Percentiles rank a stretch among this genome's conserved stretches.
These are phyloP conservation scores for Girardia tigrina DNA, from an alignment of 2,888 invertebrate genomes.

Conservation along the genomic window DNA sequence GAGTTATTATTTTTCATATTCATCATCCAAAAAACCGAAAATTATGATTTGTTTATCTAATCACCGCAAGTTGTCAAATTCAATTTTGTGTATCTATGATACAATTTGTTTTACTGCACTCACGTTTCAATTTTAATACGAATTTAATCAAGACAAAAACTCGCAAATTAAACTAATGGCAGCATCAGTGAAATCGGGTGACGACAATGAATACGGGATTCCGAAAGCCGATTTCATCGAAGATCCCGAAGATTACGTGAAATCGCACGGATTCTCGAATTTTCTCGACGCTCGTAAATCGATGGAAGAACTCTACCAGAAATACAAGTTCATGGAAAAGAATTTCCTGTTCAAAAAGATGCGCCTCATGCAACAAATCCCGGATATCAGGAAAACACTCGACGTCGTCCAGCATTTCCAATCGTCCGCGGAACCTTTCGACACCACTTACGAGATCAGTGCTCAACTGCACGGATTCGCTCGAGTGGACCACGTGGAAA, in stretches of 20 bases:
- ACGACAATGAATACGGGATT: constrained; percentile 27
- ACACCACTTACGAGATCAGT: constrained; percentile 27
- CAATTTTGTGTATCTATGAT: too few relatives aligned
- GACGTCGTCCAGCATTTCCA: constrained; percentile 25
- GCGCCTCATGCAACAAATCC: constrained; percentile 52
- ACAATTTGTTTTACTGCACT: too few relatives aligned
- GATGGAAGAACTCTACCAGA: constrained; percentile 78
- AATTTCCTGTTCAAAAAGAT: constrained; percentile 72
- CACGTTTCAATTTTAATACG: too few relatives aligned
- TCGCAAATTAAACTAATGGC: too few relatives aligned
- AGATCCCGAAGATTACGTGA: constrained; percentile 86
- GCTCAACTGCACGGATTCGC: constrained; percentile 32
- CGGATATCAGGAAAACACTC: constrained; percentile 29
- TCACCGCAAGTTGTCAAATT: too few relatives aligned
- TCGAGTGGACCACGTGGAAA: constrained; percentile 12
- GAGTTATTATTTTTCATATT: too few relatives aligned
- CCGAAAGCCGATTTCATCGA: constrained; percentile 52
- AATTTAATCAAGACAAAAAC: too few relatives aligned
- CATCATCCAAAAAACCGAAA: too few relatives aligned
- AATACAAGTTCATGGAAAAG: constrained; percentile 91
- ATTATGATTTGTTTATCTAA: too few relatives aligned
- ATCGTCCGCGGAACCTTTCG: background rate
- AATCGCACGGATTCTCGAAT: constrained; percentile 59
- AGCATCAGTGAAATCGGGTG: background rate
- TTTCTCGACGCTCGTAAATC: constrained; percentile 61